These are phyloP conservation scores for Limonius californicus DNA, from an alignment of 1,140 invertebrate species.

Conservation along the genomic window DNA sequence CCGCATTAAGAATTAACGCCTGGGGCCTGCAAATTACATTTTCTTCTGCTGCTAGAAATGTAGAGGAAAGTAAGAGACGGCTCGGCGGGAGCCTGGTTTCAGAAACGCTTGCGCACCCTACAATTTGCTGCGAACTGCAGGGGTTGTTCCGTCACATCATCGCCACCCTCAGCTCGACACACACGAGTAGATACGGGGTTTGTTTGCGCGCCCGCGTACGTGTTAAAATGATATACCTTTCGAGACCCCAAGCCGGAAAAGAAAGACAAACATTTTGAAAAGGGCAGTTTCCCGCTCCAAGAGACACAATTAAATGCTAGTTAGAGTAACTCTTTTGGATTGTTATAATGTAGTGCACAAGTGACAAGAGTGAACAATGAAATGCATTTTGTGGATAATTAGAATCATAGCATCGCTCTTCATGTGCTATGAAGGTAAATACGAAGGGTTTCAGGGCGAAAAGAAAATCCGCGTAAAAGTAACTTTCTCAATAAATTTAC, in stretches of 20 bases:
- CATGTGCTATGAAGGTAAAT: slow-evolving; percentile 4
- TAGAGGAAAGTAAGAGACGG: background rate
- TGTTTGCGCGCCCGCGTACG: background rate
- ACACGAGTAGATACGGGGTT: background rate
- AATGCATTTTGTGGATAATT: background rate
- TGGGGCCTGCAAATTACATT: slow-evolving; percentile 5
- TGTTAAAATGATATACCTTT: background rate
- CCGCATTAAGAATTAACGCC: slow-evolving; percentile 10
- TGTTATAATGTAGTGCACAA: background rate
- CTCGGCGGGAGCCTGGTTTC: slow-evolving; percentile 4
- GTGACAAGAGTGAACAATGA: slow-evolving; percentile 8
- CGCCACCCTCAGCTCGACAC: background rate
- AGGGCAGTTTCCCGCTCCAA: background rate
- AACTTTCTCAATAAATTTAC: too few species aligned
- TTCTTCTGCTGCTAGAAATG: slow-evolving; percentile 1
- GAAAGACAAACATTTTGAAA: background rate
- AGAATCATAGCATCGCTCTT: background rate
- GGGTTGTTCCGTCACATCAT: slow-evolving; percentile 12
- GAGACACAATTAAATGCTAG: background rate
- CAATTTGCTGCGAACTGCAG: slow-evolving; percentile 8
- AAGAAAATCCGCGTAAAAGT: too few species aligned
- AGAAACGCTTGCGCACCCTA: slow-evolving; percentile 10
- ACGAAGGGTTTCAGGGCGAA: too few species aligned
- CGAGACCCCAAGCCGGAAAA: background rate
- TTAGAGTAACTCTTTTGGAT: background rate